Conservation (phyloP, 2,797 vertebrate species). For the Notolepis coatsorum region DNA sequence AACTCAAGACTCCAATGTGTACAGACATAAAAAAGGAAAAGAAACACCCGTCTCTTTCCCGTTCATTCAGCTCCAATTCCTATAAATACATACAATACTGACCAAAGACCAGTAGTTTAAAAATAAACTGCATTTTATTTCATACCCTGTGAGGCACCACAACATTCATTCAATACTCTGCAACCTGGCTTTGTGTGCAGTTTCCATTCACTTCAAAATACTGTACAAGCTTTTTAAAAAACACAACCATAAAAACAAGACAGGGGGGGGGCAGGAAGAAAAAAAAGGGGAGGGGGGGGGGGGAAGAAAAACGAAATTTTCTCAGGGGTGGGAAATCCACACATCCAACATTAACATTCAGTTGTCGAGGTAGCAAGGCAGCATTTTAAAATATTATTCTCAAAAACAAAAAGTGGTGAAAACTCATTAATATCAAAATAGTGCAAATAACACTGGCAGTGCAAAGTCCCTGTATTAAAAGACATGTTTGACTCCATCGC, state of each 20-base stretch:
- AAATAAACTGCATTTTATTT: conserved; percentile 57
- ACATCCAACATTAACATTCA: conserved; percentile 49
- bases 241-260: conserved; percentile 13
- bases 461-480: conserved; percentile 48
- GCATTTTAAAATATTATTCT: conserved; percentile 29
- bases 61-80: no score
- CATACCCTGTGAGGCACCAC: conserved; percentile 41
- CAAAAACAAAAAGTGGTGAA: conserved; percentile 17
- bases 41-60: no score
- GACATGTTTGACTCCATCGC: background rate
- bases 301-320: background rate
- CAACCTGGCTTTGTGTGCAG: conserved; percentile 19
- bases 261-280: conserved; percentile 7
- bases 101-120: conserved; percentile 16
- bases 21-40: background rate
- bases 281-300: no score
- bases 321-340: no score
- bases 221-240: conserved; percentile 40
- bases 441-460: conserved; percentile 72
- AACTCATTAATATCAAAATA: conserved; percentile 46
- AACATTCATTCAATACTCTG: conserved; percentile 28
- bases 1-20: background rate
- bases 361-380: conserved; percentile 28
- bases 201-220: conserved; percentile 12
- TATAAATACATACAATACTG: conserved; percentile 19